phyloP scores from a whole-genome alignment of 2,888 invertebrate genomes.

The Coenonympha arcania region DNA sequence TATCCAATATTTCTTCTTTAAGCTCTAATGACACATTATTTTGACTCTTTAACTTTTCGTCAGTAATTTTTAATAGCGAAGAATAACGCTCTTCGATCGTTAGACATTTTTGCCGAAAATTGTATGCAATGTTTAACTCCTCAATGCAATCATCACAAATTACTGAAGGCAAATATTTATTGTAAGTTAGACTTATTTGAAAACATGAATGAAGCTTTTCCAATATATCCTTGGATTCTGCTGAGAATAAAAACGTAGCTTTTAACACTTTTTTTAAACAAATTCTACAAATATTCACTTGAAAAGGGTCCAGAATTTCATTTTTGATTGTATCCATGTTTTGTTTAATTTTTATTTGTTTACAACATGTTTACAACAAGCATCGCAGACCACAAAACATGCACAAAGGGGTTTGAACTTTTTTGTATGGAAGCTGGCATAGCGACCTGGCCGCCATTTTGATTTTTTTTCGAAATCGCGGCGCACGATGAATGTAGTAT shows the following conservation, averaged over 20 bases:
- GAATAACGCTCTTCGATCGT: slow-evolving; percentile 40
- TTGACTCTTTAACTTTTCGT: slow-evolving; percentile 17
- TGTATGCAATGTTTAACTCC: slow-evolving; percentile 46
- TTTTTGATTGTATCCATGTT: background rate
- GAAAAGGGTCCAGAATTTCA: background rate
- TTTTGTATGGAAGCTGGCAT: no score
- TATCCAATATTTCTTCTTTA: slow-evolving; percentile 18
- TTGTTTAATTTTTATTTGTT: no score
- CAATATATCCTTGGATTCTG: slow-evolving; percentile 39
- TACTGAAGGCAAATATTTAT: slow-evolving; percentile 40
- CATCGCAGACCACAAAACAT: no score
- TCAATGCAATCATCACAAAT: slow-evolving; percentile 49
- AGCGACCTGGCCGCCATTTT: no score
- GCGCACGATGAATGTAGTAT: no score
- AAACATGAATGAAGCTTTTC: slow-evolving; percentile 51
- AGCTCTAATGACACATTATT: slow-evolving; percentile 22
- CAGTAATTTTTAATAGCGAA: slow-evolving; percentile 20
- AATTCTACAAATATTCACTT: slow-evolving; percentile 42
- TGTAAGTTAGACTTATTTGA: slow-evolving; percentile 40
- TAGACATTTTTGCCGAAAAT: slow-evolving; percentile 52
- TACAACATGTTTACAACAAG: no score
- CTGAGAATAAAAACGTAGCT: slow-evolving; percentile 36
- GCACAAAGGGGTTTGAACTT: no score
- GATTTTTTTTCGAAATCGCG: no score
- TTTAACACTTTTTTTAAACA: slow-evolving; percentile 40